A percentile compares a stretch with the other conserved stretches of the same genome.
Conservation (phyloP, 2,888 invertebrate genomes). For the Monoplex corrugatus region DNA sequence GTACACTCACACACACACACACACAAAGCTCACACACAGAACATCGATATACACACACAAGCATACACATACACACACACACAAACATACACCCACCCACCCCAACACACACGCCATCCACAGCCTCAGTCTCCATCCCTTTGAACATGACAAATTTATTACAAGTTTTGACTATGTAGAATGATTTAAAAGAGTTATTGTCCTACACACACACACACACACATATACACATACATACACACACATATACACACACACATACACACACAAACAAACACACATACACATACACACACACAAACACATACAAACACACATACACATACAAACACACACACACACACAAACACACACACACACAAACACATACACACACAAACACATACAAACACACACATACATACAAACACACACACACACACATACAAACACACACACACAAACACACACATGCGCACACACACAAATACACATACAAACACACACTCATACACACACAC, state of each 20-base stretch:
- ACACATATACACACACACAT: constrained; percentile 28
- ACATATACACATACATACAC: background rate
- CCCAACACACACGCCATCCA: background rate
- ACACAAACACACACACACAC: no score
- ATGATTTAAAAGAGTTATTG: background rate
- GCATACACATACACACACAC: no score
- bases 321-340: no score
- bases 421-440: no score
- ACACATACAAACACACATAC: background rate
- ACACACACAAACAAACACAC: constrained; percentile 1
- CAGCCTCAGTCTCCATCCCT: background rate
- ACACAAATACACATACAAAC: no score
- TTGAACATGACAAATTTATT: background rate
- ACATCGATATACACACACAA: background rate
- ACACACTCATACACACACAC: no score
- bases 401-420: no score
- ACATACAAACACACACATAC: no score
- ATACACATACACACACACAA: background rate
- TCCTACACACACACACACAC: background rate
- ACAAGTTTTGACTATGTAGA: background rate
- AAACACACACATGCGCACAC: no score
- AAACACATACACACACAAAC: no score
- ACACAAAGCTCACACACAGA: background rate
- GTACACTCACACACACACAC: background rate
- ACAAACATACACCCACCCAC: background rate